These are phyloP conservation scores for Limnephilus rhombicus DNA, from an alignment of 2,888 invertebrate species.

Conservation along the genomic window DNA sequence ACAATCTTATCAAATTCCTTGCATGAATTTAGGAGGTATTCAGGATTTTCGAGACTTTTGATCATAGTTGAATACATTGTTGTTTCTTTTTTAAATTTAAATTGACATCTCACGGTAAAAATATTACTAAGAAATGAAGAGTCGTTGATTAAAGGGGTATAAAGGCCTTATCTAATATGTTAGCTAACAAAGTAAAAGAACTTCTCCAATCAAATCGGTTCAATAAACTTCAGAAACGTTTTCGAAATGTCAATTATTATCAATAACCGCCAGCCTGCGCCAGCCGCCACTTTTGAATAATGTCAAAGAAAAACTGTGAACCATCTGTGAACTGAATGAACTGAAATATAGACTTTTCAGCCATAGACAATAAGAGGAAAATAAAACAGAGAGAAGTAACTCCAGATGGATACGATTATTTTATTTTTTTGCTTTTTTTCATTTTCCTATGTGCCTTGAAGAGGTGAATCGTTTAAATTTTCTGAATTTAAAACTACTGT, in stretches of 20 bases:
- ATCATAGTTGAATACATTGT: conserved; percentile 29
- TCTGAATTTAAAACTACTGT: too few relatives aligned
- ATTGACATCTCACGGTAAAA: neutral
- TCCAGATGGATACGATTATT: neutral
- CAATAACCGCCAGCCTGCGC: conserved; percentile 7
- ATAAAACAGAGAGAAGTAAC: neutral
- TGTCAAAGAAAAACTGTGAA: neutral
- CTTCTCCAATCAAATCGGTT: neutral
- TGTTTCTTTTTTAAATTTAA: neutral
- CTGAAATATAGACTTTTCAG: neutral
- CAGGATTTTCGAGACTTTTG: conserved; percentile 46
- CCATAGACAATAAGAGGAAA: neutral
- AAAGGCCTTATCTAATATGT: neutral
- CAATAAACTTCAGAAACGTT: conserved; percentile 3
- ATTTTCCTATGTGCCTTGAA: too few relatives aligned
- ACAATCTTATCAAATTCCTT: conserved; percentile 50
- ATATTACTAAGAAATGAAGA: neutral
- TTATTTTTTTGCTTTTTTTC: too few relatives aligned
- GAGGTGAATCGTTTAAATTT: too few relatives aligned
- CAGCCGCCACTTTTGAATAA: neutral
- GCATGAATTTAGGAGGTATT: conserved; percentile 24
- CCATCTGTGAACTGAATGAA: too few relatives aligned
- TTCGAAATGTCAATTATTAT: conserved; percentile 11
- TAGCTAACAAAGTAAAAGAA: neutral
- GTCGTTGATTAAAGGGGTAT: neutral